A percentile compares a stretch with the other conserved stretches of the same genome.
These are phyloP conservation scores for Rachycentron canadum DNA, from an alignment of 2,797 vertebrate genomes.

Conservation along the genomic window DNA sequence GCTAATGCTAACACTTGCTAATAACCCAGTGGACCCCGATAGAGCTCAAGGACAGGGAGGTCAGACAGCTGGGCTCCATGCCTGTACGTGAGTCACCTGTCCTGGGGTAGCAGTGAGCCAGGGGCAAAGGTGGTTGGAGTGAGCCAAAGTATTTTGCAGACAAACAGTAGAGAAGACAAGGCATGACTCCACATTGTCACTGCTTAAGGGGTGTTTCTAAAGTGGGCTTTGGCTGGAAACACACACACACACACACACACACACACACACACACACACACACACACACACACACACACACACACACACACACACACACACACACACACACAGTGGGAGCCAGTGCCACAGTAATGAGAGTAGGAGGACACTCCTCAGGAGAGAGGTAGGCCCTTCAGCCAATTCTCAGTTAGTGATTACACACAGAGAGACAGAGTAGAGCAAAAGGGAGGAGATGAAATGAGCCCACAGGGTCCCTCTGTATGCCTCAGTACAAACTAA, in stretches of 20 bases:
- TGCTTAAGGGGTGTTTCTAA: constrained; percentile 58
- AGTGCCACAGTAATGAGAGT: constrained; percentile 76
- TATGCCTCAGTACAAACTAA: constrained; percentile 47
- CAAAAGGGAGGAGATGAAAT: constrained; percentile 56
- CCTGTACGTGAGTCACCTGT: constrained; percentile 66
- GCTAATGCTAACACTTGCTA: constrained; percentile 70
- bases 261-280: constrained; percentile 21
- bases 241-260: constrained; percentile 29
- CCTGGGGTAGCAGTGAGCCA: constrained; percentile 43
- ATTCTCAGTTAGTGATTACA: constrained; percentile 70
- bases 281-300: constrained; percentile 25
- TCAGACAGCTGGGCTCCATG: constrained; percentile 62
- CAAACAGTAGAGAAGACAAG: constrained; percentile 56
- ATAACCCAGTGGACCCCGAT: constrained; percentile 57
- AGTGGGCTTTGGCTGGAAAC: constrained; percentile 51
- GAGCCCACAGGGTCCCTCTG: constrained; percentile 34
- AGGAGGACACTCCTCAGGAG: constrained; percentile 82
- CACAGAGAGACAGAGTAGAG: constrained; percentile 57
- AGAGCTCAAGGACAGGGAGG: constrained; percentile 73
- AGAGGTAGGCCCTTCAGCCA: constrained; percentile 74
- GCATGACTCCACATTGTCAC: constrained; percentile 48
- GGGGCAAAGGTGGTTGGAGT: constrained; percentile 55
- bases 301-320: constrained; percentile 20
- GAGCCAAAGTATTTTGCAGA: constrained; percentile 52
- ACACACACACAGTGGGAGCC: constrained; percentile 38